Evolutionary conservation across 2,888 invertebrate species (phyloP).

Genomic region (Lumbricus terrestris): DNA sequence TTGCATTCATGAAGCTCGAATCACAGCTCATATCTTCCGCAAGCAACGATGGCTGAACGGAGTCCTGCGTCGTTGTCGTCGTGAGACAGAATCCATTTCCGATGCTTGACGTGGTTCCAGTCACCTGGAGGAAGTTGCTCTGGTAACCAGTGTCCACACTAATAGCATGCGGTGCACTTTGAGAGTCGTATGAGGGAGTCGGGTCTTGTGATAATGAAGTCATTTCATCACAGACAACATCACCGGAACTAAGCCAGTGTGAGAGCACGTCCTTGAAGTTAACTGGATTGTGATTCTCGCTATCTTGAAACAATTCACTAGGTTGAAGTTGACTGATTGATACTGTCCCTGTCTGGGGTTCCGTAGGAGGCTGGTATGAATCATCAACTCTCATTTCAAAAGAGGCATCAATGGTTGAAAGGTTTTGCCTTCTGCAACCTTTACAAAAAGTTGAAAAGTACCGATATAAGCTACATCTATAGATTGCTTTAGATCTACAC

Average conservation of each 20-base stretch:
- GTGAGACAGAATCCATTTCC: background rate
- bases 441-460: background rate
- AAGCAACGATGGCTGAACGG: background rate
- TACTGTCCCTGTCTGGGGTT: background rate
- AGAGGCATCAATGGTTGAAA: background rate
- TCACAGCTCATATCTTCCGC: constrained; percentile 11
- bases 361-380: background rate
- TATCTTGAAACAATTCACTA: background rate
- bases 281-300: background rate
- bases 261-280: background rate
- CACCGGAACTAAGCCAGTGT: background rate
- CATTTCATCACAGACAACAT: background rate
- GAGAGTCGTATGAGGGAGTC: background rate
- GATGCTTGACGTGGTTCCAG: constrained; percentile 32
- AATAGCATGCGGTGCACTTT: constrained; percentile 35
- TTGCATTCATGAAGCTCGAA: background rate
- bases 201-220: background rate
- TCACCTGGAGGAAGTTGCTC: constrained; percentile 50
- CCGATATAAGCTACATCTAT: background rate
- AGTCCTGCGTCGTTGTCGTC: background rate
- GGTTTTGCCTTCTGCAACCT: background rate
- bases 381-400: background rate
- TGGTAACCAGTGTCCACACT: constrained; percentile 52
- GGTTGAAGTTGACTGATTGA: background rate
- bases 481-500: background rate